phyloP scores from a whole-genome alignment of 2,113 vertebrate genomes.

The Nerophis lumbriciformis region DNA sequence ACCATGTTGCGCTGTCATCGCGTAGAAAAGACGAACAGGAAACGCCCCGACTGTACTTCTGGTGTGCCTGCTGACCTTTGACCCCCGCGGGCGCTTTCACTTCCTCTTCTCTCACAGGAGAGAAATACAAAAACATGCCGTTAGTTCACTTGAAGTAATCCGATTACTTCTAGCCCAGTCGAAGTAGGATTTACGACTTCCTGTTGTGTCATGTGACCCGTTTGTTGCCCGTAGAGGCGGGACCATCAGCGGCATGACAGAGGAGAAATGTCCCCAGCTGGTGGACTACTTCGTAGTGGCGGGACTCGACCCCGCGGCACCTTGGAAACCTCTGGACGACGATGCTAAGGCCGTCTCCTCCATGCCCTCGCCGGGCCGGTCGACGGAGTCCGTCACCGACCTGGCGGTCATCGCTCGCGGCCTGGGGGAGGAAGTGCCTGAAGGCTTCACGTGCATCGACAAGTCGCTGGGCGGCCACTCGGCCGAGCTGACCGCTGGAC shows the following conservation, averaged over 20 bases:
- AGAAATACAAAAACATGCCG: too few relatives aligned
- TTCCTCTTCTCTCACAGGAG: conserved; percentile 2
- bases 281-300: conserved; percentile 96
- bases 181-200: too few relatives aligned
- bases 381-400: conserved; percentile 82
- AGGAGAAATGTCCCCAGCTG: conserved; percentile 89
- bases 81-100: not conserved
- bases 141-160: too few relatives aligned
- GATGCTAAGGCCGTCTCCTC: conserved; percentile 59
- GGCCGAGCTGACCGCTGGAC: conserved; percentile 84
- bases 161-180: too few relatives aligned
- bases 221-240: conserved; percentile 44
- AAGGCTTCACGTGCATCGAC: conserved; percentile 96
- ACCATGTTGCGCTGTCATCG: too few relatives aligned
- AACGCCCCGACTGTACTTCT: conserved; percentile 30
- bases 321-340: conserved; percentile 74
- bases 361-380: conserved; percentile 46
- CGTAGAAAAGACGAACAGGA: conserved; percentile 28
- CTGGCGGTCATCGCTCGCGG: conserved; percentile 86
- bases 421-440: conserved; percentile 87
- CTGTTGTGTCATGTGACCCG: not conserved
- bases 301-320: conserved; percentile 71
- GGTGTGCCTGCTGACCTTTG: conserved; percentile 35
- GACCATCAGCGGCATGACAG: conserved; percentile 76
- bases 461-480: conserved; percentile 79